Percentiles rank a stretch among this genome's conserved stretches.
phyloP scores from a whole-genome alignment of 2,888 invertebrate species.

The Stegana nigrithorax region DNA sequence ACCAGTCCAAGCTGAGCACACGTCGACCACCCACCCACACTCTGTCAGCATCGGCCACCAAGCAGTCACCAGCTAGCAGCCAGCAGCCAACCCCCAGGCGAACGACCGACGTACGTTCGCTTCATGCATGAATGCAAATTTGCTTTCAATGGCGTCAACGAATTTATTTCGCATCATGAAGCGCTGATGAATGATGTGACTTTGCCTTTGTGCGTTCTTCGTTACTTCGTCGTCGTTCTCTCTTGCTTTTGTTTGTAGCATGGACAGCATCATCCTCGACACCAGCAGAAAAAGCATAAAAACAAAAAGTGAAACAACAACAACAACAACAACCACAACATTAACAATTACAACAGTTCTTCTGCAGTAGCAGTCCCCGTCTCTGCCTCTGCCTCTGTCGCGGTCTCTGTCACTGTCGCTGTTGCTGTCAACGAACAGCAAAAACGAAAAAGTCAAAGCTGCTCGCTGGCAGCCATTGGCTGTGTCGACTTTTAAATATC shows the following conservation, averaged over 20 bases:
- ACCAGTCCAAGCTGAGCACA: not conserved
- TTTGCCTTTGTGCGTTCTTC: constrained; percentile 27
- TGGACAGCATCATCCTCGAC: constrained; percentile 11
- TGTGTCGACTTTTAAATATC: no score
- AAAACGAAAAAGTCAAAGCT: no score
- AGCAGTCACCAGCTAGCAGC: no score
- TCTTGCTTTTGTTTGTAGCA: not conserved
- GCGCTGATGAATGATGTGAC: constrained; percentile 53
- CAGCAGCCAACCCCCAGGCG: no score
- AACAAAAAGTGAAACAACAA: not conserved
- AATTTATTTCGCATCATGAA: constrained; percentile 49
- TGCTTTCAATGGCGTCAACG: constrained; percentile 46
- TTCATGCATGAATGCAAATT: constrained; percentile 30
- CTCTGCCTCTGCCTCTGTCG: constrained; percentile 34
- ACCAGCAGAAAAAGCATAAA: not conserved
- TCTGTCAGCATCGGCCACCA: constrained; percentile 34
- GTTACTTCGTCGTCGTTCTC: not conserved
- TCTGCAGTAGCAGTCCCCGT: constrained; percentile 14
- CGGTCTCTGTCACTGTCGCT: not conserved
- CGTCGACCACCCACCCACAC: constrained; percentile 15
- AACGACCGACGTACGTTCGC: no score
- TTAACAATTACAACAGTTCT: constrained; percentile 5
- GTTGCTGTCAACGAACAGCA: constrained; percentile 15
- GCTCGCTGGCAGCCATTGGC: no score
- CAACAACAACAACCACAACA: constrained; percentile 22